Evolutionary conservation across 2,797 vertebrate genomes (phyloP).

Genomic region (Phrynocephalus guinanensis): DNA sequence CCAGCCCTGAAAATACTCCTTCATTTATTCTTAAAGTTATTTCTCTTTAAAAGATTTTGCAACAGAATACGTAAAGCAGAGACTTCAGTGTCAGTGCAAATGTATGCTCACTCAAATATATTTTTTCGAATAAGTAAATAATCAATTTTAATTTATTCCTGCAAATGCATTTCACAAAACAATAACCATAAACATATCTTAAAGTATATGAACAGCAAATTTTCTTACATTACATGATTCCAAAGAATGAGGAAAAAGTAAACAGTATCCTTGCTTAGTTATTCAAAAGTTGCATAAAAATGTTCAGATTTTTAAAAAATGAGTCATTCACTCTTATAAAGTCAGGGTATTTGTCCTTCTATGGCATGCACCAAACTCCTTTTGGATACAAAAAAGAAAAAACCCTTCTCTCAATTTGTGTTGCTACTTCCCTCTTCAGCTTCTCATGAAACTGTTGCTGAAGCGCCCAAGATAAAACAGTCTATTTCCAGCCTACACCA

Average conservation of each 20-base stretch:
- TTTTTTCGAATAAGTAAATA: not conserved
- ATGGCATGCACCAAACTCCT: not conserved
- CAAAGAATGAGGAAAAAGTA: not conserved
- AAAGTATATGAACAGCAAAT: not conserved
- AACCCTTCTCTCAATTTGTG: too few species aligned
- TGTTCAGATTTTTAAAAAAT: too few species aligned
- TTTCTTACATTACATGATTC: not conserved
- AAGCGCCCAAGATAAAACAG: not conserved
- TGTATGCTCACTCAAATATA: not conserved
- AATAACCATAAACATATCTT: not conserved
- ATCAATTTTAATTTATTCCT: constrained; percentile 9
- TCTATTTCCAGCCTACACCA: not conserved
- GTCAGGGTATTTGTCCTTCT: too few species aligned
- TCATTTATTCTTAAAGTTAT: not conserved
- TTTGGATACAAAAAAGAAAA: not conserved
- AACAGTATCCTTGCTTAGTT: not conserved
- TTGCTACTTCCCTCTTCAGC: not conserved
- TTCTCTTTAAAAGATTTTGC: not conserved
- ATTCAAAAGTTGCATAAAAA: too few species aligned
- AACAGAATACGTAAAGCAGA: not conserved
- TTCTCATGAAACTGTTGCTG: not conserved
- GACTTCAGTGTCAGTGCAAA: not conserved
- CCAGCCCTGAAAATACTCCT: not conserved
- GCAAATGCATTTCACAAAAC: not conserved
- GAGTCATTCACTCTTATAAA: too few species aligned